phyloP scores from a whole-genome alignment of 2,113 vertebrate genomes.

The Rhagologus leucostigma region DNA sequence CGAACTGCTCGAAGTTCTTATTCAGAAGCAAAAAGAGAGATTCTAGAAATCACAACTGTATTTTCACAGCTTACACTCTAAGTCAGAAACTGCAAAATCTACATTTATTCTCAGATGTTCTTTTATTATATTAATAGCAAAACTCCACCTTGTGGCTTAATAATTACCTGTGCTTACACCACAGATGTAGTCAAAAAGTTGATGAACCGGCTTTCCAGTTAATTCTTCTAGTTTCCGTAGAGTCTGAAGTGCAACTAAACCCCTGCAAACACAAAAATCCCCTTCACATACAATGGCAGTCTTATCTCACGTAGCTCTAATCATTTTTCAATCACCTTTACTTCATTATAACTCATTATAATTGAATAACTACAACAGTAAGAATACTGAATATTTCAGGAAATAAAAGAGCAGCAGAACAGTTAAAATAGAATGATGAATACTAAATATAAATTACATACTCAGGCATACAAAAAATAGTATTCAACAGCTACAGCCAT shows the following conservation, averaged over 20 bases:
- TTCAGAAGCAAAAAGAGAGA: background rate
- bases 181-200: slow-evolving; percentile 97
- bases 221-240: slow-evolving; percentile 87
- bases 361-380: background rate
- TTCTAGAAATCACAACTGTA: background rate
- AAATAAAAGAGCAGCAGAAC: background rate
- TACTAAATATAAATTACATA: background rate
- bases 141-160: background rate
- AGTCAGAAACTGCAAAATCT: background rate
- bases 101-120: background rate
- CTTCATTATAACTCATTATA: background rate
- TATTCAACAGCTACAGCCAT: background rate
- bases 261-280: slow-evolving; percentile 75
- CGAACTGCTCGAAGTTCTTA: background rate
- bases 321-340: background rate
- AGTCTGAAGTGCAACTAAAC: slow-evolving; percentile 91
- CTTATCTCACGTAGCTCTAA: background rate
- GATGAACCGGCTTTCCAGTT: slow-evolving; percentile 90
- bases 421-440: background rate
- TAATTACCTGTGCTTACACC: slow-evolving; percentile 95
- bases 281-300: background rate
- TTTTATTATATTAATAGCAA: background rate
- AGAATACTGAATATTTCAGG: background rate
- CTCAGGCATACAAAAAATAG: background rate
- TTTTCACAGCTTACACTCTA: background rate